Conservation (phyloP, 2,113 vertebrate species). For the Poecile atricapillus region DNA sequence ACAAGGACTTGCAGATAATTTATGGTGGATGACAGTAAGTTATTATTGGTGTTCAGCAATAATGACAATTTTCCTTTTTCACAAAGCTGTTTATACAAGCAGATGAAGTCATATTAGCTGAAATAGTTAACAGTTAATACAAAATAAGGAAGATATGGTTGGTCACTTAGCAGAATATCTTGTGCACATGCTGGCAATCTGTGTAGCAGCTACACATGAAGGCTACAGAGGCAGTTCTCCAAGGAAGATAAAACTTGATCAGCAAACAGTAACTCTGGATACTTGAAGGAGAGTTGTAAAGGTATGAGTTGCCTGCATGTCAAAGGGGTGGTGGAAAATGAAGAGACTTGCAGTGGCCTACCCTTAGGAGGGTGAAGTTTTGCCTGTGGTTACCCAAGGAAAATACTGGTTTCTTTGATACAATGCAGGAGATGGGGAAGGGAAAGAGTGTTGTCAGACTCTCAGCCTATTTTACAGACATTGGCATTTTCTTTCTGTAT, state of each 20-base stretch:
- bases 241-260: neutral
- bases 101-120: neutral
- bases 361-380: neutral
- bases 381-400: neutral
- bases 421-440: neutral
- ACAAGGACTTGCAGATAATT: neutral
- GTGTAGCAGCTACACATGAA: neutral
- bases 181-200: neutral
- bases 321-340: neutral
- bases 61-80: neutral
- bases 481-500: neutral
- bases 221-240: neutral
- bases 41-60: neutral
- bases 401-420: neutral
- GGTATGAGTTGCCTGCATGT: neutral
- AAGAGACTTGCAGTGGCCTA: neutral
- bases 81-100: neutral
- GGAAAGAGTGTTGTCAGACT: neutral
- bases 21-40: neutral
- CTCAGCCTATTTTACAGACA: neutral
- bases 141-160: neutral
- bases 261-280: neutral
- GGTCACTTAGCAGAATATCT: neutral
- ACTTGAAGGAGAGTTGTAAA: neutral
- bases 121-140: neutral